Base-by-base conservation (phyloP, 2,113 vertebrate genomes). In the Lynx canadensis region DNA sequence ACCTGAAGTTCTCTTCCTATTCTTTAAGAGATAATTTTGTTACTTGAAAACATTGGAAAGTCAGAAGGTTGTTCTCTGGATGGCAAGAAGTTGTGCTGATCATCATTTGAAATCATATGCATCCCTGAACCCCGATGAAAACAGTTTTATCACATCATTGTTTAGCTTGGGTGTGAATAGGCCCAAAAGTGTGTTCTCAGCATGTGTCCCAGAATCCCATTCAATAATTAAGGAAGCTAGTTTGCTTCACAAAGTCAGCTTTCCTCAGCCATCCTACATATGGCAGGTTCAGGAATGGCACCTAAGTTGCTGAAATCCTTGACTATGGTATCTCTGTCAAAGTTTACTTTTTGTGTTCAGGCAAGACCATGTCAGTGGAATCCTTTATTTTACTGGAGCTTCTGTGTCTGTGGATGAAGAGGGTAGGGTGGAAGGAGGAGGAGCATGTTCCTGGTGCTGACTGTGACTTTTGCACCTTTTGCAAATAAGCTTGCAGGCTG, bases 271-370 rank as follows among this genome's bases (percentile, higher is more conserved):
- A 97, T 92, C 98, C 96, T 79, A 21, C 96, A 66, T 92, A 98
- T 97, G 96, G 98, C 97, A 97, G 71, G 50, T 92, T 97, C 94
- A 98, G 95, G 95, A 98, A 98, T 78, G 95, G 95, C 52, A 12
- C 88, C 94, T 96, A 93, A 96, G 92, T 97, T 98, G 97, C 98
- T 98, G 98, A 99, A 98, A 97, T 98, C 97, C 95, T 29, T 98
- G 96, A 97, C 79, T 96, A 82, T 90, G 80, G 95, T 98, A 98
- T 98, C 94, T 98, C 97, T 41, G 97, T 98, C 92, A 98, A 98
- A 98, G 94, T 98, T 97, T 97, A 97, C 95, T 98, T 98, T 97
- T 97, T 98, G 73, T 0, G 82, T 95, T 93, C 95, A 97, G 84
- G 91, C 69, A 71, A 93, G 78, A 80, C 69, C 83, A 31, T 94